phyloP scores from a whole-genome alignment of 2,797 vertebrate species.

The Acrossocheilus wenchowensis region DNA sequence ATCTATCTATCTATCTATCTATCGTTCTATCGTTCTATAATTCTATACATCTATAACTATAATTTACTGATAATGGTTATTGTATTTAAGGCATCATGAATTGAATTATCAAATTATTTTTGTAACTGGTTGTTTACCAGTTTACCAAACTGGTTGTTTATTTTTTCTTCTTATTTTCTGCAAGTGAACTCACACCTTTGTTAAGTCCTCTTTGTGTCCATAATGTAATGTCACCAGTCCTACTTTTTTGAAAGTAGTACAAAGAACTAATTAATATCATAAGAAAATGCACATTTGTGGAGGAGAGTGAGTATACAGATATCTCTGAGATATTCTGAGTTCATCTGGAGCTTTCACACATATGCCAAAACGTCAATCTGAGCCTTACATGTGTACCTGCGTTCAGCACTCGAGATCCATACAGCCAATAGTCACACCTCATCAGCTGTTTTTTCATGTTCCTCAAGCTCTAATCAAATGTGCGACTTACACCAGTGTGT shows the following conservation, averaged over 20 bases:
- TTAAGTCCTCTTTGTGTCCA: neutral
- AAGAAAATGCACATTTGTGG: neutral
- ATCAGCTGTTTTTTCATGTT: neutral
- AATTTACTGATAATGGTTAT: neutral
- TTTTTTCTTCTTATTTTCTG: neutral
- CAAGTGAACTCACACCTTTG: neutral
- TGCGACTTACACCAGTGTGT: neutral
- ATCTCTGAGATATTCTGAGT: neutral
- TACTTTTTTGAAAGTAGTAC: no score
- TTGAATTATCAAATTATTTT: neutral
- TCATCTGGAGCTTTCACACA: neutral
- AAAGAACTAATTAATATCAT: no score
- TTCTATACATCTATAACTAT: no score
- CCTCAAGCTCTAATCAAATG: slow-evolving; percentile 21
- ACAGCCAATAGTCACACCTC: slow-evolving; percentile 5
- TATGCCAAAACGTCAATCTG: neutral
- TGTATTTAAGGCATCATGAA: neutral
- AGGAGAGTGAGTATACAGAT: neutral
- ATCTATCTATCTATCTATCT: no score
- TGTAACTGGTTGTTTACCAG: neutral
- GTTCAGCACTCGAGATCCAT: neutral
- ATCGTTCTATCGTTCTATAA: no score
- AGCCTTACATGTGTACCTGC: neutral
- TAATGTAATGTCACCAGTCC: neutral
- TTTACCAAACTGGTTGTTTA: neutral